Evolutionary conservation across 2,797 vertebrate genomes (phyloP).

Genomic region (Moxostoma hubbsi): DNA sequence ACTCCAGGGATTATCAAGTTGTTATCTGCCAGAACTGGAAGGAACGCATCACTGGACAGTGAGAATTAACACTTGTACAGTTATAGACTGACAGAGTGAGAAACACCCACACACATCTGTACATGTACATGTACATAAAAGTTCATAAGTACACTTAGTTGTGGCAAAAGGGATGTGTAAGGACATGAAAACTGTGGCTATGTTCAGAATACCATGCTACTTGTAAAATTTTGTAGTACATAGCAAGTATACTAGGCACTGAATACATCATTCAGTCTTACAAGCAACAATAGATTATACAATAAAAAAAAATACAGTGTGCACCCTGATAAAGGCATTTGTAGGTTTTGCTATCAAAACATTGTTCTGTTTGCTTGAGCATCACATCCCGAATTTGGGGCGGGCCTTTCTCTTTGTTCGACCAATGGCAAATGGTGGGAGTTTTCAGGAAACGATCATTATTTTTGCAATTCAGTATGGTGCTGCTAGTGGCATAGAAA

Average conservation of each 20-base stretch:
- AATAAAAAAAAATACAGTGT: no score
- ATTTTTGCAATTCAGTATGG: no score
- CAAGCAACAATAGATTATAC: no score
- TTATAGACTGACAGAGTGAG: slow-evolving; percentile 13
- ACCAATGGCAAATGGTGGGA: no score
- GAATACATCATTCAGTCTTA: neutral
- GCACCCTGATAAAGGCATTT: no score
- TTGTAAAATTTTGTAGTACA: neutral
- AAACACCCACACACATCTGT: slow-evolving; percentile 30
- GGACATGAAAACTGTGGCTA: slow-evolving; percentile 11
- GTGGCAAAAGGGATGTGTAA: slow-evolving; percentile 11
- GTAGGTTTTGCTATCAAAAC: no score
- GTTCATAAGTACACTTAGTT: neutral
- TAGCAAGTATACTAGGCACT: neutral
- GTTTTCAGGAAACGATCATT: no score
- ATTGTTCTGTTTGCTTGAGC: no score
- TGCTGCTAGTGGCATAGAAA: no score
- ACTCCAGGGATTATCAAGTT: slow-evolving; percentile 29
- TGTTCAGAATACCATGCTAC: slow-evolving; percentile 6
- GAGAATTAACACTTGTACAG: slow-evolving; percentile 10
- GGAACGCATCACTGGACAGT: slow-evolving; percentile 9
- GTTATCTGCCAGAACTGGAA: slow-evolving; percentile 2
- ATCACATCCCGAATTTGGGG: no score
- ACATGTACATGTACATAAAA: slow-evolving; percentile 18
- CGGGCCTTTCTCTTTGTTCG: no score